These are phyloP conservation scores for Coleophora deauratella DNA, from an alignment of 2,888 invertebrate species.

Conservation along the genomic window DNA sequence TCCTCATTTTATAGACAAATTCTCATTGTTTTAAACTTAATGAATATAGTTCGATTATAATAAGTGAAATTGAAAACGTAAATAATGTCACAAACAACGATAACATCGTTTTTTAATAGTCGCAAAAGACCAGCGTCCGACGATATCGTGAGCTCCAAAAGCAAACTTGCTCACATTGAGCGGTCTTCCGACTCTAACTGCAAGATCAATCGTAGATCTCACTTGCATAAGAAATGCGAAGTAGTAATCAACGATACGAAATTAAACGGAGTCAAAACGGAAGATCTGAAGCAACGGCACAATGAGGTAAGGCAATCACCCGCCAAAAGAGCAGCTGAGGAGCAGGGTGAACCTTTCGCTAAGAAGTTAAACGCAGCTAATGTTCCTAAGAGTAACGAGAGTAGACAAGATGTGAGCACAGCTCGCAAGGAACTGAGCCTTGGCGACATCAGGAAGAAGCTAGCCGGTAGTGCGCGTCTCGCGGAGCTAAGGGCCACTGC, in stretches of 20 bases:
- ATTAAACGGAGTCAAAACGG: slow-evolving; percentile 9
- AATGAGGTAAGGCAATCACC: slow-evolving; percentile 8
- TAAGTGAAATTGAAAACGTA: background rate
- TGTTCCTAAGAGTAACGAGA: slow-evolving; percentile 24
- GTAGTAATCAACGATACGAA: slow-evolving; percentile 9
- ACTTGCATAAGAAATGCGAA: slow-evolving; percentile 22
- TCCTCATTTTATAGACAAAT: too few species aligned
- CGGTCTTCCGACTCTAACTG: slow-evolving; percentile 31
- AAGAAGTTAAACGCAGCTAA: slow-evolving; percentile 50
- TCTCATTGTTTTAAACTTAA: too few species aligned
- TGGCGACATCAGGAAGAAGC: slow-evolving; percentile 79
- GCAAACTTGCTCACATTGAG: slow-evolving; percentile 58
- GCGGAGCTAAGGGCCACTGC: slow-evolving; percentile 81
- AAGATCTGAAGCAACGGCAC: slow-evolving; percentile 10
- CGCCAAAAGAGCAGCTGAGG: background rate
- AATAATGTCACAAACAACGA: slow-evolving; percentile 83
- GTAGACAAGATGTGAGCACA: slow-evolving; percentile 47
- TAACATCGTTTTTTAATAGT: slow-evolving; percentile 83
- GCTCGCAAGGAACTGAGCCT: slow-evolving; percentile 77
- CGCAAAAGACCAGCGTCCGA: slow-evolving; percentile 84
- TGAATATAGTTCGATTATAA: too few species aligned
- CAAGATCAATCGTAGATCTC: slow-evolving; percentile 26
- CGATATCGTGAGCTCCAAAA: slow-evolving; percentile 72
- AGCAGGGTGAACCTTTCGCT: slow-evolving; percentile 23
- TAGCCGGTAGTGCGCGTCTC: slow-evolving; percentile 79